Conservation (phyloP, 2,113 vertebrate genomes). For the Columba livia region DNA sequence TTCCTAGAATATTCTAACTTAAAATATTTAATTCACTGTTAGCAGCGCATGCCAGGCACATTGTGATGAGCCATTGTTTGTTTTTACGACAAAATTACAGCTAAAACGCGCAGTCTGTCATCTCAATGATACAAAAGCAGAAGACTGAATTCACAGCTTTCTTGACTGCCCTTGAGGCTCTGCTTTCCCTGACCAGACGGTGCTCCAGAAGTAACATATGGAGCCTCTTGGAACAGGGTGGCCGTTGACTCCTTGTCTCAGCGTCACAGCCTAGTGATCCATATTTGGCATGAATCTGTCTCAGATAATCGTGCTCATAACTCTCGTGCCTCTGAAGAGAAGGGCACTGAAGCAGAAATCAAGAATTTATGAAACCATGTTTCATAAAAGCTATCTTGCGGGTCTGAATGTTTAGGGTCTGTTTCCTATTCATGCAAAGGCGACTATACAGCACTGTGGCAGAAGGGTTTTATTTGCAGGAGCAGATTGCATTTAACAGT, state of each 20-base stretch:
- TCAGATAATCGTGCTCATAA: slow-evolving; percentile 7
- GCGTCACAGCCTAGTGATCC: neutral
- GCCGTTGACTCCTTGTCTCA: slow-evolving; percentile 26
- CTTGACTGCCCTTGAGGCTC: slow-evolving; percentile 42
- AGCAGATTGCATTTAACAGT: slow-evolving; percentile 31
- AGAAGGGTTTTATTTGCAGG: slow-evolving; percentile 10
- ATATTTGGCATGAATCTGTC: slow-evolving; percentile 13
- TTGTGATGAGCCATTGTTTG: slow-evolving; percentile 46
- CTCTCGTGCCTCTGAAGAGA: neutral
- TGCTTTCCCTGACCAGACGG: slow-evolving; percentile 52
- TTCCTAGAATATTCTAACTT: neutral
- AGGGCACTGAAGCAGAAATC: neutral
- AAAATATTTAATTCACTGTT: neutral
- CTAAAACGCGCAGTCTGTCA: slow-evolving; percentile 8
- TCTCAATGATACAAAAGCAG: slow-evolving; percentile 15
- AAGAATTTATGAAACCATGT: neutral
- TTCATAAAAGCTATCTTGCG: neutral
- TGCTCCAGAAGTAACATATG: slow-evolving; percentile 61
- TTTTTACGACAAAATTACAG: slow-evolving; percentile 52
- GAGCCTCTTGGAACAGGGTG: slow-evolving; percentile 48
- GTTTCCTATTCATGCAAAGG: neutral
- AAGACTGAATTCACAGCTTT: slow-evolving; percentile 41
- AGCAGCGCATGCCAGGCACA: neutral
- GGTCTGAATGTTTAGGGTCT: neutral
- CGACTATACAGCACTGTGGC: neutral